Conservation (phyloP, 2,113 vertebrate species). For the Heterotis niloticus region DNA sequence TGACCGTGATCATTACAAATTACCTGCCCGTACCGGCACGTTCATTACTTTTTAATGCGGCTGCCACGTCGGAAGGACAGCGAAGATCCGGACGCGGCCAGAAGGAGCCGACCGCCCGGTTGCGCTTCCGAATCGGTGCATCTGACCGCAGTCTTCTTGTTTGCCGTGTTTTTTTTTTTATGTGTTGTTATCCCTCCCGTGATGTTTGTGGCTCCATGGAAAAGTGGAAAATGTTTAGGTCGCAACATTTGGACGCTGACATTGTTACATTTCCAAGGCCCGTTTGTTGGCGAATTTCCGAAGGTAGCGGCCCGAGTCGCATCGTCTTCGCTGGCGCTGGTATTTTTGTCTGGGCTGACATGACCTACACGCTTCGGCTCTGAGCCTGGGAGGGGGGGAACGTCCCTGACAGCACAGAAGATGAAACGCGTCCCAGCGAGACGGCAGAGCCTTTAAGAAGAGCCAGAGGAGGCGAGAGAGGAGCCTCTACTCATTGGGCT, state of each 20-base stretch:
- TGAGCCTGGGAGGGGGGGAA: background rate
- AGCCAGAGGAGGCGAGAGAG: conserved; percentile 14
- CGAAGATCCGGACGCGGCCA: background rate
- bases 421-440: conserved; percentile 15
- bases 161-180: background rate
- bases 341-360: background rate
- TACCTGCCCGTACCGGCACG: conserved; percentile 40
- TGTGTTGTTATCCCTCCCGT: background rate
- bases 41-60: conserved; percentile 40
- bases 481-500: conserved; percentile 26
- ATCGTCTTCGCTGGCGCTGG: background rate
- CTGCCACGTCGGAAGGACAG: background rate
- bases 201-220: background rate
- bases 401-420: background rate
- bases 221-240: too few relatives aligned
- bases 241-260: too few relatives aligned
- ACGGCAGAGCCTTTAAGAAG: conserved; percentile 19
- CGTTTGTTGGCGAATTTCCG: background rate
- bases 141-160: background rate
- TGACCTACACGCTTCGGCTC: conserved; percentile 6
- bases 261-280: background rate
- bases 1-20: conserved; percentile 48
- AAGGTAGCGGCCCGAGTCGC: background rate
- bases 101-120: background rate
- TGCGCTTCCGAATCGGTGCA: background rate